A percentile compares a stretch with the other conserved stretches of the same genome.
Conservation (phyloP, 2,113 vertebrate species). For the Chaetops frenatus region DNA sequence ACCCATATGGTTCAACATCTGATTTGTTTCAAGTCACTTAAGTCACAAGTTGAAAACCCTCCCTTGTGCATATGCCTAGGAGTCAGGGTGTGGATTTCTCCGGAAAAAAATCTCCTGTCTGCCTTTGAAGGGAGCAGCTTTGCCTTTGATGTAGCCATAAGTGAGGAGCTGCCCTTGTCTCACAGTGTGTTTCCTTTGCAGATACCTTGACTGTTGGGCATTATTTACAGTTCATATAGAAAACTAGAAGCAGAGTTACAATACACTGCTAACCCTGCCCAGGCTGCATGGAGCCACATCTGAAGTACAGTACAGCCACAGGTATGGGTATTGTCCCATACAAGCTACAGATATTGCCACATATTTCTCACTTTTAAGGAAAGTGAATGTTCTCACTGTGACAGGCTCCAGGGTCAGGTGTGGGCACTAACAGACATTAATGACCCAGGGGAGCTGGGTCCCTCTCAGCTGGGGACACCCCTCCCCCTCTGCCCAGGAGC, state of each 20-base stretch:
- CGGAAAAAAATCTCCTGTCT: neutral
- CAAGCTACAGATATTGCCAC: neutral
- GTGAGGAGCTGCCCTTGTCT: neutral
- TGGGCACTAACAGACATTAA: neutral
- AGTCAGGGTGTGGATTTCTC: neutral
- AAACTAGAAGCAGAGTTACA: slow-evolving; percentile 5
- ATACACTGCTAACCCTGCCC: neutral
- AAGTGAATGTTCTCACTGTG: neutral
- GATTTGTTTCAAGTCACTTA: slow-evolving; percentile 59
- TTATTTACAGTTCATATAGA: neutral
- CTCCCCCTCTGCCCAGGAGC: neutral
- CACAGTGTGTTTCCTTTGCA: neutral
- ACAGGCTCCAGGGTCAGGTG: neutral
- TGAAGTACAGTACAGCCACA: neutral
- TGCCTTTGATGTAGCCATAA: slow-evolving; percentile 37
- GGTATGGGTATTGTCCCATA: neutral
- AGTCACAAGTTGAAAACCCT: slow-evolving; percentile 12
- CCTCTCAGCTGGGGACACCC: neutral
- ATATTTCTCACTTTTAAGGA: neutral
- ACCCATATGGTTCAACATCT: slow-evolving; percentile 54
- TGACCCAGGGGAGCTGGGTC: neutral
- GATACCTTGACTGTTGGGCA: neutral
- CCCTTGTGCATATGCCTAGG: slow-evolving; percentile 28
- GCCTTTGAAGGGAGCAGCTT: slow-evolving; percentile 29
- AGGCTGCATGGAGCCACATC: neutral